Evolutionary conservation across 2,113 vertebrate species (phyloP), one percentile per base, ranked within the genome.

Genomic region (Cheilinus undulatus): DNA sequence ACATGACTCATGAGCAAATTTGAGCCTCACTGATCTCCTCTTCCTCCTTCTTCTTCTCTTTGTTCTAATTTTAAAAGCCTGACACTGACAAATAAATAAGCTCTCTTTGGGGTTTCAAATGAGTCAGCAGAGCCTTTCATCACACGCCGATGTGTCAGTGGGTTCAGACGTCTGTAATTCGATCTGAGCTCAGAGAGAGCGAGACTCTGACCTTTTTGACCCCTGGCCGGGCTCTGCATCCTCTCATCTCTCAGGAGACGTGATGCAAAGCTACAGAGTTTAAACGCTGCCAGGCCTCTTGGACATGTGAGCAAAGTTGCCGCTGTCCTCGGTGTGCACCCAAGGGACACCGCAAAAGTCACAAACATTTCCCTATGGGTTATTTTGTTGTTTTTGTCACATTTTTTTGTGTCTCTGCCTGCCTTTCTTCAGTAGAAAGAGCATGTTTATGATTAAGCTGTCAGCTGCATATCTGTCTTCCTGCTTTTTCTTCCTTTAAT

Each of bases 1-100:
- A 19, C 48, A 42, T 90, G 88, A 88, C 71, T 90, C 87, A 78
- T 27, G 0, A 74, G 65, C 80, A 72, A 73, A 80, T 83, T 52
- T 17, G 62, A 83, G 76, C 42, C 64, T 59, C 45, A 9, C 63
- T 54, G 61, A 61, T 50, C 65, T 74, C 73, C 60, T 85, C 85
- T 62, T 86, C 76, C 69, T 76, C 48, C 42, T 86, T 64, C 56
- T 59, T 78, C 65, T 85, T 78, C 67, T 80, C 85, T 90, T 91
- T 88, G 84, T 88, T 91, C 78, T 88, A 82, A 87, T 86, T 88
- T 89, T 86, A 82, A 86, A 86, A 57, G 77, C 65, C 69, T 76
- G 87, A 88, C 87, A 71, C 48, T 83, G 86, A 87, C 85, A 86
- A 90, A 92, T 87, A 90, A 89, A 92, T 83, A 84, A 79, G 52